A percentile compares a stretch with the other conserved stretches of the same genome.
phyloP scores from a whole-genome alignment of 2,113 vertebrate genomes.

The Sylvilagus bachmani region DNA sequence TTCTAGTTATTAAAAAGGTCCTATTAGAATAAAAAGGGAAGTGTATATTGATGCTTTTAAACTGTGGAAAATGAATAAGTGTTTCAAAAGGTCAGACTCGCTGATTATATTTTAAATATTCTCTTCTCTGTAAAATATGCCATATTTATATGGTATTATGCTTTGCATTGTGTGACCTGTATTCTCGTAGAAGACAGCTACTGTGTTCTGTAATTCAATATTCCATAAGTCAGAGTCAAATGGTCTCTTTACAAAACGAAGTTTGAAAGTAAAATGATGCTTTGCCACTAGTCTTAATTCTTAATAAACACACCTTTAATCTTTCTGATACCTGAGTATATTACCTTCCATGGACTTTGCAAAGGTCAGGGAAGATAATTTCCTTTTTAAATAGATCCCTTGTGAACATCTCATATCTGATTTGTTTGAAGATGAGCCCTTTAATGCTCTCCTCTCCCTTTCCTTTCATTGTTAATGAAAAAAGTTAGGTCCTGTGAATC shows the following conservation, averaged over 20 bases:
- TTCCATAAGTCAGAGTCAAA: conserved; percentile 23
- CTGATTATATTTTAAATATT: conserved; percentile 71
- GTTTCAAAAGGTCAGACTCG: conserved; percentile 71
- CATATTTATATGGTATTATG: conserved; percentile 55
- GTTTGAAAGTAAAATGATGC: conserved; percentile 76
- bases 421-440: conserved; percentile 68
- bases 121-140: conserved; percentile 64
- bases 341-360: conserved; percentile 64
- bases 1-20: background rate
- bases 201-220: conserved; percentile 36
- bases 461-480: conserved; percentile 33
- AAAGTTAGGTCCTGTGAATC: background rate
- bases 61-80: conserved; percentile 50
- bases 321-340: conserved; percentile 68
- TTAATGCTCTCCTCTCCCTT: conserved; percentile 39
- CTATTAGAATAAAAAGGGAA: conserved; percentile 16
- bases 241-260: conserved; percentile 49
- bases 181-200: background rate
- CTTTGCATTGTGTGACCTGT: conserved; percentile 59
- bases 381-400: conserved; percentile 73
- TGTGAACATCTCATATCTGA: conserved; percentile 49
- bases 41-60: background rate
- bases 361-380: conserved; percentile 82
- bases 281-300: conserved; percentile 70
- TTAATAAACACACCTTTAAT: conserved; percentile 75